phyloP scores from a whole-genome alignment of 1,140 invertebrate species.

The Ceratina australensis region DNA sequence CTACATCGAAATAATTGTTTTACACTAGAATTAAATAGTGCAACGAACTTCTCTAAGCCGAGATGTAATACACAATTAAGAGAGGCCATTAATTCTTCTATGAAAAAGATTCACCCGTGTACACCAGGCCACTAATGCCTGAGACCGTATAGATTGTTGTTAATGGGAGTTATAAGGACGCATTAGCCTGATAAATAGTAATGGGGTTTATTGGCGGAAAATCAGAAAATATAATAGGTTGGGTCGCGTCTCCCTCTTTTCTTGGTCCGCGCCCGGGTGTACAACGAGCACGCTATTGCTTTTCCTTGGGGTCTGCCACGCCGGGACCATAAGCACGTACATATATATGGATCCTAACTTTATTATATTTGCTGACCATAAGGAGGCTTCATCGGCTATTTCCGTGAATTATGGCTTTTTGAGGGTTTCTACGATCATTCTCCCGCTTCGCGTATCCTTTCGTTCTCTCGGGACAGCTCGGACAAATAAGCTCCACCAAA shows the following conservation, averaged over 20 bases:
- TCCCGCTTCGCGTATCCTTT: slow-evolving; percentile 30
- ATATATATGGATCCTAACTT: slow-evolving; percentile 77
- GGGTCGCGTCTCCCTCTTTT: slow-evolving; percentile 66
- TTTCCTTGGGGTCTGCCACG: slow-evolving; percentile 69
- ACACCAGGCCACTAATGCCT: slow-evolving; percentile 67
- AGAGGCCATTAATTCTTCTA: slow-evolving; percentile 34
- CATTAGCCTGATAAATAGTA: slow-evolving; percentile 80
- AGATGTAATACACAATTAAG: slow-evolving; percentile 53
- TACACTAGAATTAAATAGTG: too few species aligned
- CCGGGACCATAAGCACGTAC: slow-evolving; percentile 72
- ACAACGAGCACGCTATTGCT: slow-evolving; percentile 63
- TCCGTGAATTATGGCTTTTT: slow-evolving; percentile 72
- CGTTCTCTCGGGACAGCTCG: background rate
- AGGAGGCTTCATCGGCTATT: slow-evolving; percentile 78
- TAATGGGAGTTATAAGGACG: slow-evolving; percentile 78
- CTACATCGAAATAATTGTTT: too few species aligned
- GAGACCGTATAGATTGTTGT: slow-evolving; percentile 76
- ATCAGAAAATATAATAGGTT: slow-evolving; percentile 78
- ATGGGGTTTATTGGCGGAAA: slow-evolving; percentile 79
- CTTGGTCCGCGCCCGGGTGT: slow-evolving; percentile 49
- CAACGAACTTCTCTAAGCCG: background rate
- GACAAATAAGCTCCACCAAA: too few species aligned
- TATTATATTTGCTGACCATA: slow-evolving; percentile 79
- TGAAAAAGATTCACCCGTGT: slow-evolving; percentile 57
- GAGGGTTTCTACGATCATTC: slow-evolving; percentile 65